Base-by-base conservation (phyloP, 2,888 invertebrate genomes). In the Dryococelus australis region DNA sequence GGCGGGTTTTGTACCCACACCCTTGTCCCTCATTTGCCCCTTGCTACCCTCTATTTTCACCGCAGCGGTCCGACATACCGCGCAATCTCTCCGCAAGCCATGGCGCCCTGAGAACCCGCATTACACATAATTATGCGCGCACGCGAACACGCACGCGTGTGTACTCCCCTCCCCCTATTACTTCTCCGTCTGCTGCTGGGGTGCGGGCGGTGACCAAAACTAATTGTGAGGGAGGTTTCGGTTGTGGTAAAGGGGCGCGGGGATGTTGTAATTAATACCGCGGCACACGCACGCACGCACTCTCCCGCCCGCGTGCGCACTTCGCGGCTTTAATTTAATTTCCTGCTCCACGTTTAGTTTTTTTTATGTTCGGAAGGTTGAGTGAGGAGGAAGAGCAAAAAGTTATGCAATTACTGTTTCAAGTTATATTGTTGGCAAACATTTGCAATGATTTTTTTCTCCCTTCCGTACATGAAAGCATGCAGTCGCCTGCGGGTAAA, bases 91-190 rank as follows among this genome's bases (percentile, higher is more conserved):
- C 65, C 65, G 65, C 65, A 65, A 16, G n/a, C 20, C 65, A 20
- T n/a, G 13, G 65, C n/a, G 65, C 20, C 65, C 24, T 12, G 65
- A 65, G 65, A 65, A 65, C 83, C 83, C 83, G 43, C 83, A 83
- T 83, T 83, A 83, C 83, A 83, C 83, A 83, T 83, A 83, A 83
- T 83, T 83, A 83, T 83, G 43, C 83, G 28, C 83, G 43, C 83
- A 83, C 83, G 43, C 83, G 28, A 28, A 83, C 83, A 83, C 83
- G 43, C 35, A 28, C 28, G 43, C 83, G 83, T 26, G 28, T 24
- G 28, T 28, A 9, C 83, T 3, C 65, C 65, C n/a, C 65, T 8
- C 24, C 65, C n/a, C 65, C 51, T 6, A 1, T 24, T 20, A 3
- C 0, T 20, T 8, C 2, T 20, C 20, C 51, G 2, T 12, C 51